Percentiles rank a stretch among this genome's conserved stretches.
Evolutionary conservation across 2,797 vertebrate species (phyloP).

Genomic region (Buphagus erythrorhynchus): DNA sequence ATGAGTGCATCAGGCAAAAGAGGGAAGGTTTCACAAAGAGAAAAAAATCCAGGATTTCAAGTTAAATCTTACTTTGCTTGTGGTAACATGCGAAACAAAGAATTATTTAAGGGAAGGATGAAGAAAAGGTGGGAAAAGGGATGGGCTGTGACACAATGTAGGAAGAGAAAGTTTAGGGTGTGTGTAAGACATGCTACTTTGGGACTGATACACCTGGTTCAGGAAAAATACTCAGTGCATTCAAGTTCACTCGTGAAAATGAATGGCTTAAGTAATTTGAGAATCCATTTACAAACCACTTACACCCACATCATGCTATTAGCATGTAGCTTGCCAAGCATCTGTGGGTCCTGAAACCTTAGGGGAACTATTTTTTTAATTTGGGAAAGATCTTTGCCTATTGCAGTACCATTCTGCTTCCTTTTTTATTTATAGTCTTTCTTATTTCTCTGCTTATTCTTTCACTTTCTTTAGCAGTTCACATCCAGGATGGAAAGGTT

Average conservation of each 20-base stretch:
- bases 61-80: neutral
- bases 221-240: neutral
- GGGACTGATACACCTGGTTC: neutral
- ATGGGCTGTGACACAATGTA: neutral
- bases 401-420: neutral
- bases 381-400: neutral
- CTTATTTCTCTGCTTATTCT: neutral
- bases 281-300: neutral
- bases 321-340: neutral
- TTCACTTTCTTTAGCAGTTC: neutral
- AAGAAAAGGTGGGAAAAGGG: neutral
- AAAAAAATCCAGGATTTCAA: neutral
- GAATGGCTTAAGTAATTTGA: neutral
- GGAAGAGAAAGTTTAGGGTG: neutral
- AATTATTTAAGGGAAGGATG: neutral
- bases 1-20: neutral
- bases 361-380: accelerated
- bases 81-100: neutral
- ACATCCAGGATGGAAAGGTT: neutral
- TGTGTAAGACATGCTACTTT: neutral
- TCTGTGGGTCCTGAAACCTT: neutral
- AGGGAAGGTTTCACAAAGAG: neutral
- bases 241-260: neutral
- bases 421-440: neutral
- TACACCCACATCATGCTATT: neutral